Evolutionary conservation across 2,797 vertebrate genomes (phyloP), one percentile per base, ranked within the genome.

Genomic region (Sciurus vulgaris): DNA sequence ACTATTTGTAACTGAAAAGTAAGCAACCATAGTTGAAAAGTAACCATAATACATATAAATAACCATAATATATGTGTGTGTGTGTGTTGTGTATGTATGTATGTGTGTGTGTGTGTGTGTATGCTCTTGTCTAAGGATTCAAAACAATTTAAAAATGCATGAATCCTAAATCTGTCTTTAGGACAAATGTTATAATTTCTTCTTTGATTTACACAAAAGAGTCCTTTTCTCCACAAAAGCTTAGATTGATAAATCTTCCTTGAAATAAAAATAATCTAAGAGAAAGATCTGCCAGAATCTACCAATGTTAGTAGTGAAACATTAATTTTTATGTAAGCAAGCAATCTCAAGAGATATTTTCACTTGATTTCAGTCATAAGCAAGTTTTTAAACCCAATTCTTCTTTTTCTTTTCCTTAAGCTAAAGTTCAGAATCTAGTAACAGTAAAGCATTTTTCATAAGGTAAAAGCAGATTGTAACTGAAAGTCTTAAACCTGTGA

Each of bases 241-340:
- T 90, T 94, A 96, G 91, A 59, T 90, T 28, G 49, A 84, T 47
- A 83, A 95, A 35, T 72, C 51, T 86, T 97, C 41, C 44, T 74
- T 86, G 70, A 97, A 95, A 92, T 90, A 81, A 86, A 95, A 96
- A 90, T 96, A 94, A 86, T 44, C 54, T 88, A 93, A 63, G 38
- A 38, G 38, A 38, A 38, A 38, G 38, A 38, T 51, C 56, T 49
- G 74, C 22, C 30, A 59, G 35, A 82, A 24, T 83, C 78, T 85
- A 92, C 33, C 82, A 91, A 51, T 61, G 63, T 84, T 67, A 72
- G 61, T n/a, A 33, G 30, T 26, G 41, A 95, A 47, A 47, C 44
- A 67, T 47, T 47, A 67, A 82, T 73, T 92, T 89, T 96, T 89
- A 96, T 56, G 30, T 84, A 91, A 89, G 86, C 20, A 84, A 91